These are phyloP conservation scores for Oxyura jamaicensis DNA, from an alignment of 2,113 vertebrate genomes.

Conservation along the genomic window DNA sequence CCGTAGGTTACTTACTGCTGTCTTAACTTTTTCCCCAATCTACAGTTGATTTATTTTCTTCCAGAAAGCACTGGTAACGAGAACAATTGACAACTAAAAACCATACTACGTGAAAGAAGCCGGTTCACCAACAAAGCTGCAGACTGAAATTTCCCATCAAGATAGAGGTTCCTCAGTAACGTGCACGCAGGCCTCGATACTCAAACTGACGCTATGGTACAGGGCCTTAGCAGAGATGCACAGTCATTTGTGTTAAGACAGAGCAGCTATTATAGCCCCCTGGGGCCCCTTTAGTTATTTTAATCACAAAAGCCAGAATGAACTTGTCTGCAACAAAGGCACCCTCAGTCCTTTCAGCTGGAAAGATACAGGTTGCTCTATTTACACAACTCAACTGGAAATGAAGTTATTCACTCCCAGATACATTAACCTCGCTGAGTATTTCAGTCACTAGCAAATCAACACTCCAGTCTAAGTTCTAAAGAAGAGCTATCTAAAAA, in stretches of 20 bases:
- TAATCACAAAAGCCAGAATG: constrained; percentile 11
- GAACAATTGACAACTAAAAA: neutral
- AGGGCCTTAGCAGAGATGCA: neutral
- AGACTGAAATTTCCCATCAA: neutral
- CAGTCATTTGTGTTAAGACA: neutral
- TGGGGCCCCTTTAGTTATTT: constrained; percentile 4
- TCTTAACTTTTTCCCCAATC: neutral
- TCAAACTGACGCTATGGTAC: neutral
- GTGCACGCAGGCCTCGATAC: neutral
- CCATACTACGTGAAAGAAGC: neutral
- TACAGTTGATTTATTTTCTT: neutral
- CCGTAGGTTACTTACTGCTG: neutral
- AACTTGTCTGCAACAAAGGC: constrained; percentile 26
- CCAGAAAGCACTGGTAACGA: neutral
- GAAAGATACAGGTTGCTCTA: neutral
- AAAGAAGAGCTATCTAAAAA: constrained; percentile 22
- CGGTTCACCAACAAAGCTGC: neutral
- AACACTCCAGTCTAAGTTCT: neutral
- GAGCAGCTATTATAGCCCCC: neutral
- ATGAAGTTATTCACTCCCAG: neutral
- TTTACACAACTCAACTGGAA: neutral
- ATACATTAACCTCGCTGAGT: neutral
- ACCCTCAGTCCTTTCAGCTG: constrained; percentile 20
- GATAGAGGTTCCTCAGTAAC: neutral
- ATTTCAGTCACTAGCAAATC: constrained; percentile 20